These are phyloP conservation scores for Podabrus alpinus DNA, from an alignment of 2,888 invertebrate genomes.

Conservation along the genomic window DNA sequence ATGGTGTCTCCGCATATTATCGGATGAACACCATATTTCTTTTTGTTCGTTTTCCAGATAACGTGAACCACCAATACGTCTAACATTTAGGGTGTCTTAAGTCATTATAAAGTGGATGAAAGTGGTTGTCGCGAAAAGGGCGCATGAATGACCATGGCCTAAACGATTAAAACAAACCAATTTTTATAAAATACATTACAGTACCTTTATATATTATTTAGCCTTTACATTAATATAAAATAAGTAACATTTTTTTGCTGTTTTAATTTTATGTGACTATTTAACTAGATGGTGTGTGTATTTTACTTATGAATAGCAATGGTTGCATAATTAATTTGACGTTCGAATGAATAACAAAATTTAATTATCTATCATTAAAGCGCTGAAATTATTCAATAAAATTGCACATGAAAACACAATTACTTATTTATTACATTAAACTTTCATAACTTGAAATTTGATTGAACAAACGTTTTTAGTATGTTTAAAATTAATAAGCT, in stretches of 20 bases:
- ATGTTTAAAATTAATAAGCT: background rate
- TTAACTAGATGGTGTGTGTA: background rate
- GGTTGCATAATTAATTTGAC: background rate
- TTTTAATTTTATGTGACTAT: background rate
- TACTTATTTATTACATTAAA: background rate
- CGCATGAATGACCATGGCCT: background rate
- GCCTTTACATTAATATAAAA: background rate
- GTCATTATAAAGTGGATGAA: background rate
- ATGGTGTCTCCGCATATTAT: background rate
- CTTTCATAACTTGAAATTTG: background rate
- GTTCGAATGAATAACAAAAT: background rate
- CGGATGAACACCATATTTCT: background rate
- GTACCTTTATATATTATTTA: background rate
- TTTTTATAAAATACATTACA: too few relatives aligned
- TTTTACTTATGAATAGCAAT: background rate
- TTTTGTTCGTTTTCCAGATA: background rate
- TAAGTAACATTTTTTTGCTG: background rate
- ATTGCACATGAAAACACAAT: background rate
- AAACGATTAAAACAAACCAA: too few relatives aligned
- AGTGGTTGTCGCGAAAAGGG: background rate
- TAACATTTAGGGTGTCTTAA: background rate
- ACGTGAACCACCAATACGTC: background rate
- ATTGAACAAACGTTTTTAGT: background rate
- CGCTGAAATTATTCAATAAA: background rate
- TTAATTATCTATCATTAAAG: background rate